phyloP scores from a whole-genome alignment of 2,888 invertebrate genomes.

The Hoplodrina ambigua region DNA sequence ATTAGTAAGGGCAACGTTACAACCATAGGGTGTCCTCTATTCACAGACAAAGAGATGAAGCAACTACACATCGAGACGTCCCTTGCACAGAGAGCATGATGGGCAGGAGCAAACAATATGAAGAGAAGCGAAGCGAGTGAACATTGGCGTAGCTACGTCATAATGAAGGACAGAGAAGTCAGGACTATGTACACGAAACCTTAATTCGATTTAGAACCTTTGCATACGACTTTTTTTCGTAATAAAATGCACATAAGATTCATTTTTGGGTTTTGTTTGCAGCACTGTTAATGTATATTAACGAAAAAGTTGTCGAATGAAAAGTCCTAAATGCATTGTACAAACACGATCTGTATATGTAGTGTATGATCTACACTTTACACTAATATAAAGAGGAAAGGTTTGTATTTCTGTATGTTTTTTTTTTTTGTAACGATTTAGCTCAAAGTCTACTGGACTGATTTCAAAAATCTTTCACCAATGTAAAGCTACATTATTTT shows the following conservation, averaged over 20 bases:
- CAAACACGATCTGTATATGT: neutral
- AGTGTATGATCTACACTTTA: neutral
- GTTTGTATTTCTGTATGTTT: no score
- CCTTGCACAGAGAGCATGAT: constrained; percentile 62
- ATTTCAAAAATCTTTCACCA: no score
- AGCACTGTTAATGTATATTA: neutral
- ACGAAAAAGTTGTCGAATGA: neutral
- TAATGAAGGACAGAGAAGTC: constrained; percentile 1
- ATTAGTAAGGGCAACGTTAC: constrained; percentile 62
- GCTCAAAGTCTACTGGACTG: no score
- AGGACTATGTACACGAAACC: neutral
- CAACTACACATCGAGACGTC: constrained; percentile 67
- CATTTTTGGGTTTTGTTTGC: no score
- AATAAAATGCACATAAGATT: no score
- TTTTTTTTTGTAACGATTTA: no score
- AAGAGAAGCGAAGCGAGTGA: constrained; percentile 78
- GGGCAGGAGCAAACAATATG: constrained; percentile 70
- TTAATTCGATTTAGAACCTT: no score
- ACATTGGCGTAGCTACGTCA: constrained; percentile 66
- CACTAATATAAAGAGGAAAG: no score
- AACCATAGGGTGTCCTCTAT: constrained; percentile 60
- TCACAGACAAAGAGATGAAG: constrained; percentile 62
- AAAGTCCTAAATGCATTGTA: neutral
- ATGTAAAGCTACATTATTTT: no score
- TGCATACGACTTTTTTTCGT: no score